Percentiles rank a stretch among this genome's conserved stretches.
phyloP scores from a whole-genome alignment of 2,888 invertebrate genomes.

The Tenthredo livida region DNA sequence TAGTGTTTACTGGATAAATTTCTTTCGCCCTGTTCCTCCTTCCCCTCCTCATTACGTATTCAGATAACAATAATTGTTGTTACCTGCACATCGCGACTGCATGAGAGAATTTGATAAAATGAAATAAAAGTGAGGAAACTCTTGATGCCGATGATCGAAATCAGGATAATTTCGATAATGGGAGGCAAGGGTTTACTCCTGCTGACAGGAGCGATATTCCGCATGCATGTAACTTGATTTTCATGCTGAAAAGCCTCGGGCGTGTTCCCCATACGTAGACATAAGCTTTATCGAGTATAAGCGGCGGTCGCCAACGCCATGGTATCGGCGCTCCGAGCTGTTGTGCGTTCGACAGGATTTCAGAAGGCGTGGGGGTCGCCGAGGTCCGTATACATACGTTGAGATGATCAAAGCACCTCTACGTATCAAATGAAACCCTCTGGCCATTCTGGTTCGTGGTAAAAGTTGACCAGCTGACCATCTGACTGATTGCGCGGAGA shows the following conservation, averaged over 20 bases:
- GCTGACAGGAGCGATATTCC: constrained; percentile 68
- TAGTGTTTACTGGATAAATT: constrained; percentile 56
- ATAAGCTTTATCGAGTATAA: constrained; percentile 60
- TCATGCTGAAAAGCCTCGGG: constrained; percentile 64
- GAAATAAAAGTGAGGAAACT: background rate
- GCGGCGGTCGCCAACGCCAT: constrained; percentile 58
- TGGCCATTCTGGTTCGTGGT: constrained; percentile 49
- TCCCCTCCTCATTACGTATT: background rate
- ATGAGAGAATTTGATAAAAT: background rate
- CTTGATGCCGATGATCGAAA: background rate
- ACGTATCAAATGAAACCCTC: constrained; percentile 67
- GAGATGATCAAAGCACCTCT: constrained; percentile 70
- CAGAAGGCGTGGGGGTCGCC: background rate
- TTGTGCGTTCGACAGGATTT: background rate
- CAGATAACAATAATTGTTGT: background rate
- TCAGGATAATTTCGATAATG: constrained; percentile 35
- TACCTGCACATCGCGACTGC: too few relatives aligned
- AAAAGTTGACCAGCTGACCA: constrained; percentile 65
- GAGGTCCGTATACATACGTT: background rate
- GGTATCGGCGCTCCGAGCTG: constrained; percentile 23
- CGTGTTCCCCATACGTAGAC: constrained; percentile 55
- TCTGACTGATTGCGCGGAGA: constrained; percentile 51
- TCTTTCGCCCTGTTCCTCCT: background rate
- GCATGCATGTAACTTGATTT: constrained; percentile 61
- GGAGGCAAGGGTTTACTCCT: constrained; percentile 63